phyloP scores from a whole-genome alignment of 2,113 vertebrate species.

The Ammodytes dubius region DNA sequence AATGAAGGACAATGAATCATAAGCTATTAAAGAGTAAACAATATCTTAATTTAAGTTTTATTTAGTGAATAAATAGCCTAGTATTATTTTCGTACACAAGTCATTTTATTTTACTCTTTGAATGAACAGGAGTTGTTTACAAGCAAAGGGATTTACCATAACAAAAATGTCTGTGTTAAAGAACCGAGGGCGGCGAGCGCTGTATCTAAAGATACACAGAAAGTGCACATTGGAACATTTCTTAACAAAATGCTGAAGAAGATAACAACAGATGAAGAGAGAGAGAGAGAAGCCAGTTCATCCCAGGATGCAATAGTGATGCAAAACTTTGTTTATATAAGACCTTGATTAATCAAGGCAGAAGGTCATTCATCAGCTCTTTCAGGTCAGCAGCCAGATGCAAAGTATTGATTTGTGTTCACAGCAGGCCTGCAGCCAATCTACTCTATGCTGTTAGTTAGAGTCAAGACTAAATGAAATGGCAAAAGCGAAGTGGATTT shows the following conservation, averaged over 20 bases:
- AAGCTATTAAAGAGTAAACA: no score
- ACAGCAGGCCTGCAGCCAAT: background rate
- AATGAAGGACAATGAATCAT: no score
- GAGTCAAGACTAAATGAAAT: background rate
- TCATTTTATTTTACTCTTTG: no score
- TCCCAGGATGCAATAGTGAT: constrained; percentile 29
- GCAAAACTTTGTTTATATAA: constrained; percentile 31
- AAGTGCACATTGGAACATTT: no score
- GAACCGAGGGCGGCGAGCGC: no score
- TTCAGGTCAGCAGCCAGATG: constrained; percentile 22
- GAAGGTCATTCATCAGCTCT: background rate
- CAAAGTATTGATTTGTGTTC: constrained; percentile 18
- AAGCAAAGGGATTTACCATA: no score
- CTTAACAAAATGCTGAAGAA: background rate
- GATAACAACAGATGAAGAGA: constrained; percentile 4
- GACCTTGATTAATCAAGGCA: background rate
- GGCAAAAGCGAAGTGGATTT: background rate
- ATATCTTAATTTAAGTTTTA: no score
- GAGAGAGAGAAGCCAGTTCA: background rate
- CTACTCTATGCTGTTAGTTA: background rate
- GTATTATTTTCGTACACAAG: no score
- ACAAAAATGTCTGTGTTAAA: no score
- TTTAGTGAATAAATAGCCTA: no score
- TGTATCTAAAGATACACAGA: no score
- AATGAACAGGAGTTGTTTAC: no score